Conservation (phyloP, 1,140 invertebrate species). For the Leptestheria dahalacensis region DNA sequence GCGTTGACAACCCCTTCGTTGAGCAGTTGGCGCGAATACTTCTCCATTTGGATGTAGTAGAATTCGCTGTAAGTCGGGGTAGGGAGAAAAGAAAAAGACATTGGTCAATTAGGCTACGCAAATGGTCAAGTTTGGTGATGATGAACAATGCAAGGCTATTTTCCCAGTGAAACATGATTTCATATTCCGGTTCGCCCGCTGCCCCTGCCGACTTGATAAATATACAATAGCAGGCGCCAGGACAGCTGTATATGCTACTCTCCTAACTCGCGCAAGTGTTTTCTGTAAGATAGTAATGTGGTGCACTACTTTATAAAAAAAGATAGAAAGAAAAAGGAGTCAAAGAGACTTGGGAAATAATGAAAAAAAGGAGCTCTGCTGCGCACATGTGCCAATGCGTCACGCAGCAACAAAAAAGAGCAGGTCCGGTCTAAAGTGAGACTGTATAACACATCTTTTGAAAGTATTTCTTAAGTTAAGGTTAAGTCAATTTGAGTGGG, state of each 20-base stretch:
- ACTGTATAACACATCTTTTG: too few relatives aligned
- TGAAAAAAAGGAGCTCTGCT: background rate
- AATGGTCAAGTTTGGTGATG: constrained; percentile 11
- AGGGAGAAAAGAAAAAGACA: constrained; percentile 17
- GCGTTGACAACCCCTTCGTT: constrained; percentile 86
- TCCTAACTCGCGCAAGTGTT: too few relatives aligned
- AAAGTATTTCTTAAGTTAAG: too few relatives aligned
- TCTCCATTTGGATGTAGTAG: constrained; percentile 99
- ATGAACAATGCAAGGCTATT: too few relatives aligned
- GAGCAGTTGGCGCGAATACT: constrained; percentile 93
- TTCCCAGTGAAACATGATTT: too few relatives aligned
- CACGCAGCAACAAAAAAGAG: too few relatives aligned
- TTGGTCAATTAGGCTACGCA: constrained; percentile 22
- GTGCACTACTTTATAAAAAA: too few relatives aligned
- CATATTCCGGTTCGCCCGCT: background rate
- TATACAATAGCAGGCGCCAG: background rate
- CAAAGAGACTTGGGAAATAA: background rate
- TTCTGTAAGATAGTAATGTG: too few relatives aligned
- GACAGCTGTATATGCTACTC: too few relatives aligned
- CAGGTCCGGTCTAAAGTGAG: too few relatives aligned
- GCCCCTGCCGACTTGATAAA: background rate
- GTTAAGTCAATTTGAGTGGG: too few relatives aligned
- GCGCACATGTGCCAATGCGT: background rate
- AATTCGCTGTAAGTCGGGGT: constrained; percentile 74
- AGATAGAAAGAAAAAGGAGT: too few relatives aligned